Conservation (phyloP, 2,113 vertebrate species). For the Vulpes lagopus region DNA sequence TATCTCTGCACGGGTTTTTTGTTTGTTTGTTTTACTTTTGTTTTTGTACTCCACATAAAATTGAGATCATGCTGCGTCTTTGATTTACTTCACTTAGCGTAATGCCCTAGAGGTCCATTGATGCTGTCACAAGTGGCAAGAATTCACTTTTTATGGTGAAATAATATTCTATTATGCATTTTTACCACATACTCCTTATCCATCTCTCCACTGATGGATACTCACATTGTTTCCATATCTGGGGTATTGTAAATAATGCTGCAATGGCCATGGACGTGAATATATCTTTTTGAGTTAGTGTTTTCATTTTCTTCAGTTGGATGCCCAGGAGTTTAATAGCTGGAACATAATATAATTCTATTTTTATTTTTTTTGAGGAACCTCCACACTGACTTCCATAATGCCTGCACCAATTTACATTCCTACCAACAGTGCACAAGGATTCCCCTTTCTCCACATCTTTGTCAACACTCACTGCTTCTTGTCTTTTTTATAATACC, state of each 20-base stretch:
- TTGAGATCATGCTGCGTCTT: not conserved
- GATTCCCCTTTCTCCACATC: not conserved
- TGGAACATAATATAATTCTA: not conserved
- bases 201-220: not conserved
- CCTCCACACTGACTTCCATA: not conserved
- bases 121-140: not conserved
- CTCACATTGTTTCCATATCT: not conserved
- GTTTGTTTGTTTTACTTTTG: not conserved
- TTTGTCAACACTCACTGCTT: not conserved
- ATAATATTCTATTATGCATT: not conserved
- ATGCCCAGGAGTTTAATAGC: not conserved
- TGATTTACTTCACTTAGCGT: not conserved
- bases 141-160: not conserved
- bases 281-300: not conserved
- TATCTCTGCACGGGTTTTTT: not conserved
- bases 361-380: not conserved
- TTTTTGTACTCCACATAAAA: not conserved
- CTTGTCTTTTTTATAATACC: too few species aligned
- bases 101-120: not conserved
- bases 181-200: not conserved
- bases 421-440: not conserved
- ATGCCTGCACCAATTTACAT: not conserved
- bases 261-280: not conserved
- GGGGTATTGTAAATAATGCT: not conserved
- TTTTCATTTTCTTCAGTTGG: slow-evolving; percentile 10